A percentile compares a stretch with the other conserved stretches of the same genome.
phyloP scores from a whole-genome alignment of 2,888 invertebrate genomes.

The Heliconius cydno region DNA sequence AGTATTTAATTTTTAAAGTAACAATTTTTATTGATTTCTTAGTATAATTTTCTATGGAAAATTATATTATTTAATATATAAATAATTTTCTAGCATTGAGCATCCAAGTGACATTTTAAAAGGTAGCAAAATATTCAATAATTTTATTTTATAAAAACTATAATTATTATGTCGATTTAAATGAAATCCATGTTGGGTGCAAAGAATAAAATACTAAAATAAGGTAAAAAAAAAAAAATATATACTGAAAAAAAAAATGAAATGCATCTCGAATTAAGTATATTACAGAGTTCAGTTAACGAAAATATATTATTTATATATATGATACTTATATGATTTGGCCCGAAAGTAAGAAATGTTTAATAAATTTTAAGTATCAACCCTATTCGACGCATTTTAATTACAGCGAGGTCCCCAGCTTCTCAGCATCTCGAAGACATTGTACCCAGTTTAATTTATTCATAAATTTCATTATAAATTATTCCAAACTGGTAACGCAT shows the following conservation, averaged over 20 bases:
- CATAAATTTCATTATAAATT: slow-evolving; percentile 73
- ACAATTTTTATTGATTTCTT: too few species aligned
- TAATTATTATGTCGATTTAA: background rate
- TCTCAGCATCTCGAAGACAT: slow-evolving; percentile 68
- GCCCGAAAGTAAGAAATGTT: background rate
- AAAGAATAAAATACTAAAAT: background rate
- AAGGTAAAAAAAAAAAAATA: background rate
- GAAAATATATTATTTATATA: background rate
- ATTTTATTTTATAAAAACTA: background rate
- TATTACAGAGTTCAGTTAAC: background rate
- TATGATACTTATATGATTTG: background rate
- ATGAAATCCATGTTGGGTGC: background rate
- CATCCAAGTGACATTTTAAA: background rate
- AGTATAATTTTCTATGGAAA: background rate
- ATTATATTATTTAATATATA: too few species aligned
- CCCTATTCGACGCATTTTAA: slow-evolving; percentile 62
- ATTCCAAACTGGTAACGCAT: slow-evolving; percentile 65
- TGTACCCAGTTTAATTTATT: slow-evolving; percentile 76
- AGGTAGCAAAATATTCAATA: background rate
- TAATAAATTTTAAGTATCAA: slow-evolving; percentile 33
- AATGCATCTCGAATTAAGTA: background rate
- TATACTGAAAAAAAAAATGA: too few species aligned
- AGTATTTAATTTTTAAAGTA: background rate
- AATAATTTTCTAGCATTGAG: background rate
- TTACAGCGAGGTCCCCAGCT: slow-evolving; percentile 71